These are phyloP conservation scores for Drosophila murphyi DNA, from an alignment of 1,140 invertebrate species.

Conservation along the genomic window DNA sequence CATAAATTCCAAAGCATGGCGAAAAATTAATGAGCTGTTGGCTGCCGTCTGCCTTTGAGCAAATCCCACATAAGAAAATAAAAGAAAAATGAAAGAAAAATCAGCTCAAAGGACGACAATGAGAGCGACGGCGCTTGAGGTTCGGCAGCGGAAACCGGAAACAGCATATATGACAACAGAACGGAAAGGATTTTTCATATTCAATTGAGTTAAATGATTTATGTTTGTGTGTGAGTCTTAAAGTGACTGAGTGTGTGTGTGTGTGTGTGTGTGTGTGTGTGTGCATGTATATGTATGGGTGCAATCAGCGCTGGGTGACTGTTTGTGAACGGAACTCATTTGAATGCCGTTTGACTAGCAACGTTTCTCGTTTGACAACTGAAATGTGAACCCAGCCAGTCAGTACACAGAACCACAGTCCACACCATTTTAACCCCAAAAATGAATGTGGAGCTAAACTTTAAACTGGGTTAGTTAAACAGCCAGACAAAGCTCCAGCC, in stretches of 20 bases:
- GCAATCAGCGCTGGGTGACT: constrained; percentile 60
- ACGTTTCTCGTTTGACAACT: constrained; percentile 68
- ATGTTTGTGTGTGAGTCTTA: constrained; percentile 34
- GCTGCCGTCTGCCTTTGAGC: constrained; percentile 62
- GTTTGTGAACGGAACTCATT: constrained; percentile 76
- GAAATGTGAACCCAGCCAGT: constrained; percentile 39
- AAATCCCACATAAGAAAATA: constrained; percentile 42
- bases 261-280: constrained; percentile 22
- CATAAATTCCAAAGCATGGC: constrained; percentile 34
- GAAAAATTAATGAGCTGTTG: constrained; percentile 77
- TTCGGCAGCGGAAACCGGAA: constrained; percentile 79
- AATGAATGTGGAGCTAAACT: constrained; percentile 20
- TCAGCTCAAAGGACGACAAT: constrained; percentile 40
- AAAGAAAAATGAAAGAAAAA: constrained; percentile 48
- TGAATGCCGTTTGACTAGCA: constrained; percentile 72
- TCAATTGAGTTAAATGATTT: constrained; percentile 81
- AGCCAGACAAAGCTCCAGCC: constrained; percentile 21
- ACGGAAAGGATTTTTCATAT: constrained; percentile 83
- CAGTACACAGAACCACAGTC: constrained; percentile 36
- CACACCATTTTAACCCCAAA: constrained; percentile 8
- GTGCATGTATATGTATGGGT: constrained; percentile 19
- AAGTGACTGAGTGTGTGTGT: not conserved
- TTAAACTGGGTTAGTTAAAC: constrained; percentile 52
- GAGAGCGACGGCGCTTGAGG: constrained; percentile 53
- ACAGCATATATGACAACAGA: constrained; percentile 83